These are phyloP conservation scores for Prionace glauca DNA, from an alignment of 2,797 vertebrate species.

Conservation along the genomic window DNA sequence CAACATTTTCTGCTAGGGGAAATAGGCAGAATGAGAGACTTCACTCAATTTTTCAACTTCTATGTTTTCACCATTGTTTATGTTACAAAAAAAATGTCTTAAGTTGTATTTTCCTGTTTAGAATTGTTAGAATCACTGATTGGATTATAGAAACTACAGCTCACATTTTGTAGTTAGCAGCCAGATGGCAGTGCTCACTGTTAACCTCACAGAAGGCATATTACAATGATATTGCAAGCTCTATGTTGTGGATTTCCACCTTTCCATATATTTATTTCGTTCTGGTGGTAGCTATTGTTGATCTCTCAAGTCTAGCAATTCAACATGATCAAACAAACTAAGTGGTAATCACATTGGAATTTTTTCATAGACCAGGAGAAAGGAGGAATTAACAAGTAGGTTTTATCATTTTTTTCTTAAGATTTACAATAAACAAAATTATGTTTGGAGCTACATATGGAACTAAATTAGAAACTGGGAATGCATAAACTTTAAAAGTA, in stretches of 20 bases:
- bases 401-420: not conserved
- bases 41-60: not conserved
- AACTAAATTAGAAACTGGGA: not conserved
- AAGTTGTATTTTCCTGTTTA: conserved; percentile 10
- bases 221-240: no score
- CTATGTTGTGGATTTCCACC: no score
- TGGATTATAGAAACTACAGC: not conserved
- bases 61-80: not conserved
- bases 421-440: not conserved
- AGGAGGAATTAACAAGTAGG: not conserved
- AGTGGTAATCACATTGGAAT: not conserved
- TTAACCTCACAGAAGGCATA: no score
- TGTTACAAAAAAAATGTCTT: not conserved
- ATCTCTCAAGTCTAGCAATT: no score
- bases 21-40: not conserved
- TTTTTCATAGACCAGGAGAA: not conserved
- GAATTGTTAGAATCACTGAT: not conserved
- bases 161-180: no score
- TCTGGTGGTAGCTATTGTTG: no score
- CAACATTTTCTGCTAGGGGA: not conserved
- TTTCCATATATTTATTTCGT: no score
- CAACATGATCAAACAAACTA: no score
- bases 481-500: not conserved
- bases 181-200: no score
- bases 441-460: not conserved